Evolutionary conservation across 1,140 invertebrate genomes (phyloP).

Genomic region (Drosophila hydei): DNA sequence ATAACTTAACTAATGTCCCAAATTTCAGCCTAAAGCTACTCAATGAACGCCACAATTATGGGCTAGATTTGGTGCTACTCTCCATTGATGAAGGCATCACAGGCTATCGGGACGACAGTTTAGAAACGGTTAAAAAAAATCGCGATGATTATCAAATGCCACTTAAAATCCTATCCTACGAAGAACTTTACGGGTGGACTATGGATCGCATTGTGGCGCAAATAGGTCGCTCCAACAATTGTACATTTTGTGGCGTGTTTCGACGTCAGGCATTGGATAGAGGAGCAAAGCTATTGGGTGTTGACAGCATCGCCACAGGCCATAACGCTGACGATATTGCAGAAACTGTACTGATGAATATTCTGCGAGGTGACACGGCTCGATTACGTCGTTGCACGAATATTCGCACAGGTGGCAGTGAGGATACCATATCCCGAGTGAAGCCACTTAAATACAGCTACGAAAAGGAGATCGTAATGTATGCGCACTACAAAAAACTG

Average conservation of each 20-base stretch:
- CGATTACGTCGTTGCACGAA: constrained; percentile 95
- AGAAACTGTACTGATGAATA: constrained; percentile 99
- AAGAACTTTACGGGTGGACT: constrained; percentile 99
- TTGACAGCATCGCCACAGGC: constrained; percentile 97
- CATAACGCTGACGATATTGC: constrained; percentile 99
- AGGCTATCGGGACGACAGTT: constrained; percentile 98
- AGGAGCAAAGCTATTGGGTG: constrained; percentile 93
- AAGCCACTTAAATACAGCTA: constrained; percentile 99
- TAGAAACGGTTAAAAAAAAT: constrained; percentile 98
- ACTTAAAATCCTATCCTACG: constrained; percentile 98
- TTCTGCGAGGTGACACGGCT: constrained; percentile 98
- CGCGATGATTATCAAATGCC: constrained; percentile 96
- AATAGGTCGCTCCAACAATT: constrained; percentile 99
- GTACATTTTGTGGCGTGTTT: constrained; percentile 99
- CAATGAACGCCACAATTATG: constrained; percentile 96
- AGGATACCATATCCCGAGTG: constrained; percentile 94
- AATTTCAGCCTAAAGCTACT: constrained; percentile 89
- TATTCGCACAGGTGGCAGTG: constrained; percentile 92
- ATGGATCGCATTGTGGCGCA: constrained; percentile 99
- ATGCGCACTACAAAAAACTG: constrained; percentile 98
- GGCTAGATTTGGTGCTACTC: constrained; percentile 94
- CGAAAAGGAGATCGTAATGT: constrained; percentile 99
- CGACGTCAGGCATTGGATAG: constrained; percentile 97
- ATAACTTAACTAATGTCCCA: background rate
- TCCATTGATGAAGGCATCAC: constrained; percentile 99